Base-by-base conservation (phyloP, 2,888 invertebrate species). In the Halictus quadricinctus region DNA sequence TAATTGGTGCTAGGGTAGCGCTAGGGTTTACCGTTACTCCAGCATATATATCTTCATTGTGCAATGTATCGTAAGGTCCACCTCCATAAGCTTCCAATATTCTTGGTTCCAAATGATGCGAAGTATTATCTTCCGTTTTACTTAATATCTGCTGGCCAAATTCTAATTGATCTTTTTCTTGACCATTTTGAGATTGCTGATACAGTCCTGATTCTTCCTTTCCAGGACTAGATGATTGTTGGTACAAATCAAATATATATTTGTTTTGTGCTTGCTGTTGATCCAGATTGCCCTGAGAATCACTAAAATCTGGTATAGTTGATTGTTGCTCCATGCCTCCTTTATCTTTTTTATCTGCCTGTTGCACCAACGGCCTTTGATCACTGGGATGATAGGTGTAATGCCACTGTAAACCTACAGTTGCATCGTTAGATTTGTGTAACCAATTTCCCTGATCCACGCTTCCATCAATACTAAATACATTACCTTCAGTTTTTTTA, bases 11-110 rank as follows among this genome's bases (percentile, higher is more conserved):
- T 5, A 94, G 74, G 13, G 91, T 92, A 12, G 88, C 92, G 54
- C 90, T 91, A 2, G 93, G 93, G 87, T 93, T 93, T 48, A 83
- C 60, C 69, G 84, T 91, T 0, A 91, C 90, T 58, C 87, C 87
- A 29, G 60, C 77, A 41, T 91, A 93, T 77, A 92, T 86, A 74
- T 92, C 90, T 29, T 90, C 87, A 36, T 43, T 80, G 66, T 90
- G 91, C 29, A 85, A 79, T 12, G 74, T 77, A 72, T 91, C 91
- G 50, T 94, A 93, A 10, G 90, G 88, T 36, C 92, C 92, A 79
- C 92, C 93, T 29, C 93, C 93, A 81, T 92, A 94, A 54, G 90
- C 93, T 90, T 93, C 90, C 25, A 93, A 76, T 83, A 93, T 92
- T 69, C 92, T 88, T 43, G 93, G 84, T 36, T 91, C 81, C 13